Evolutionary conservation across 2,888 invertebrate species (phyloP).

Genomic region (Amphimallon solstitiale): DNA sequence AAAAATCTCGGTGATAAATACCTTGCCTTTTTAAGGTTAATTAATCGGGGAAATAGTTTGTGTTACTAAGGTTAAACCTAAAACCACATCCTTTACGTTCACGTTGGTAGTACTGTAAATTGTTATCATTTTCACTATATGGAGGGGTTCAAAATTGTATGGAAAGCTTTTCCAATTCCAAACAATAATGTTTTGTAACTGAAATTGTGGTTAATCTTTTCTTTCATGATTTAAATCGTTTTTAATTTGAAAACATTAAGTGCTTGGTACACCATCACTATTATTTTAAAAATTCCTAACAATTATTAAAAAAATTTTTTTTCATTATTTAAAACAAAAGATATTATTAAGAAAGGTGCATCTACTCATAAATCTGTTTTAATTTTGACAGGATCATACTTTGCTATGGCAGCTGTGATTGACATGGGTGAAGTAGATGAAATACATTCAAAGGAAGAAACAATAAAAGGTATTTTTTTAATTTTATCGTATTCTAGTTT

Average conservation of each 20-base stretch:
- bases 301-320: too few relatives aligned
- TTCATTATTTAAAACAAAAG: conserved; percentile 28
- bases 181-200: neutral
- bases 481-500: neutral
- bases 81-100: conserved; percentile 11
- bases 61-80: conserved; percentile 34
- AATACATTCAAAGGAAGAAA: conserved; percentile 60
- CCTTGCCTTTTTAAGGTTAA: conserved; percentile 28
- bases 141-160: conserved; percentile 40
- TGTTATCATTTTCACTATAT: conserved; percentile 44
- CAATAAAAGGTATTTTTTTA: conserved; percentile 48
- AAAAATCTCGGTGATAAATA: neutral
- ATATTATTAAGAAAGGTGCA: neutral
- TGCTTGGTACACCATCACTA: too few relatives aligned
- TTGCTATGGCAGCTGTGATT: conserved; percentile 61
- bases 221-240: neutral
- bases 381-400: conserved; percentile 36
- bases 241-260: too few relatives aligned
- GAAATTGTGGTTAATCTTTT: neutral
- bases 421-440: conserved; percentile 63
- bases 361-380: conserved; percentile 19
- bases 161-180: conserved; percentile 9
- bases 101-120: conserved; percentile 44
- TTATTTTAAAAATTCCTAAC: too few relatives aligned
- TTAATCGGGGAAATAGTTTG: conserved; percentile 32